Percentiles rank a stretch among this genome's conserved stretches.
Evolutionary conservation across 2,113 vertebrate species (phyloP).

Genomic region (Lasiurus borealis): DNA sequence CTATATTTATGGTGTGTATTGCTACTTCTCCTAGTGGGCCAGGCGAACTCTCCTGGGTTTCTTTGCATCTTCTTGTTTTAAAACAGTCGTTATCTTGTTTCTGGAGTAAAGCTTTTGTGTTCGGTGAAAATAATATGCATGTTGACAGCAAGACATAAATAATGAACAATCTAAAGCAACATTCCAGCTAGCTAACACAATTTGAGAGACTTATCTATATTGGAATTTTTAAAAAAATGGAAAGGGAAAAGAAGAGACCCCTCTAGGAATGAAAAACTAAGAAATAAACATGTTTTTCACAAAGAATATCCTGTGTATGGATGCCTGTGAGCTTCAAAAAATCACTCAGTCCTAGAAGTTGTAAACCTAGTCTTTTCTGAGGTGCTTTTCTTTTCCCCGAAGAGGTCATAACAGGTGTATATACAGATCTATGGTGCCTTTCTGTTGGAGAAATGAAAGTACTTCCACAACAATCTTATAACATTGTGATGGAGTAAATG

Average conservation of each 20-base stretch:
- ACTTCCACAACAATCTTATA: conserved; percentile 80
- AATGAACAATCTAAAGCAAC: conserved; percentile 71
- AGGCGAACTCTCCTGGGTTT: conserved; percentile 15
- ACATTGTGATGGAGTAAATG: conserved; percentile 76
- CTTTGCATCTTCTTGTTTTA: conserved; percentile 67
- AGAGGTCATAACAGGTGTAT: conserved; percentile 77
- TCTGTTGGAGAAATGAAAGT: conserved; percentile 78
- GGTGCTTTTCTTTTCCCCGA: conserved; percentile 70
- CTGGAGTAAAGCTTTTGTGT: conserved; percentile 59
- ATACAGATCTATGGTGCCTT: conserved; percentile 75
- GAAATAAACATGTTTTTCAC: conserved; percentile 48
- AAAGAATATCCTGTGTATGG: conserved; percentile 45
- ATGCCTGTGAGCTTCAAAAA: conserved; percentile 60
- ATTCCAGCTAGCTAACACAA: conserved; percentile 66
- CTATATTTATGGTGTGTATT: conserved; percentile 41
- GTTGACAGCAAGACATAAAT: conserved; percentile 73
- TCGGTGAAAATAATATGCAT: conserved; percentile 66
- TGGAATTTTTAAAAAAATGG: conserved; percentile 32
- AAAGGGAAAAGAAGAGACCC: conserved; percentile 1
- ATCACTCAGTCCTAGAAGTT: conserved; percentile 65
- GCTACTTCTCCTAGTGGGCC: conserved; percentile 1
- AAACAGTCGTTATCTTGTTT: conserved; percentile 61
- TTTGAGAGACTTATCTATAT: conserved; percentile 60
- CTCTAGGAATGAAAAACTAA: conserved; percentile 49
- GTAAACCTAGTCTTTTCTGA: conserved; percentile 70